Base-by-base conservation (phyloP, 2,113 vertebrate genomes). In the Hippocampus comes region DNA sequence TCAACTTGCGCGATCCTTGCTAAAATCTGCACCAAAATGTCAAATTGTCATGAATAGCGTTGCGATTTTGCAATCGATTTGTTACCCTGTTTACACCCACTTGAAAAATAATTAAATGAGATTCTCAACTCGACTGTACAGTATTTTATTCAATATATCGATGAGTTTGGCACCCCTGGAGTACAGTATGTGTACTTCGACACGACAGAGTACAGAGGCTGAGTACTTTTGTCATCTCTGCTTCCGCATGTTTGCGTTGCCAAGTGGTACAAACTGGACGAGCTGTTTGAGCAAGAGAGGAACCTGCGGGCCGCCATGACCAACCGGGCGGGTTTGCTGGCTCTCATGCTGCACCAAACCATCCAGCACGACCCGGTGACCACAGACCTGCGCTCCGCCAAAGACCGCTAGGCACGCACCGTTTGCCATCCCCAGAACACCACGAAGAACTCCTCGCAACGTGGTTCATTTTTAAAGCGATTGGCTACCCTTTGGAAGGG, bases 221-320 rank as follows among this genome's bases (percentile, higher is more conserved):
- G 60, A 72, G 86, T 80, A 2, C 14, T 5, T 27, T 57, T 25
- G 7, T 12, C 10, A 8, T 30, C 57, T 20, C 9, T 20, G 20
- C 56, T 11, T 27, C 34, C 14, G 25, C 59, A 25, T 21, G 2
- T 66, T 60, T 42, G 38, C 11, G 1, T 42, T 38, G 41, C 57
- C 87, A 97, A 38, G 95, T 97, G 95, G 95, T 97, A 97, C 90
- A 97, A 97, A 77, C 81, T 97, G 90, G 96, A 97, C 0, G 96
- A 97, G 86, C 91, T 97, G 1, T 97, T 97, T 78, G 96, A 97
- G 80, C 96, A 97, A 83, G 96, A 97, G 83, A 92, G 95, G 2
- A 97, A 97, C 0, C 95, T 97, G 9, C 92, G 96, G 69, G 95
- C 94, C 34, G 96, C 96, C 4, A 97, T 97, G 96, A 96, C 96